Evolutionary conservation across 2,113 vertebrate species (phyloP).

Genomic region (Cyanoramphus novaezelandiae): DNA sequence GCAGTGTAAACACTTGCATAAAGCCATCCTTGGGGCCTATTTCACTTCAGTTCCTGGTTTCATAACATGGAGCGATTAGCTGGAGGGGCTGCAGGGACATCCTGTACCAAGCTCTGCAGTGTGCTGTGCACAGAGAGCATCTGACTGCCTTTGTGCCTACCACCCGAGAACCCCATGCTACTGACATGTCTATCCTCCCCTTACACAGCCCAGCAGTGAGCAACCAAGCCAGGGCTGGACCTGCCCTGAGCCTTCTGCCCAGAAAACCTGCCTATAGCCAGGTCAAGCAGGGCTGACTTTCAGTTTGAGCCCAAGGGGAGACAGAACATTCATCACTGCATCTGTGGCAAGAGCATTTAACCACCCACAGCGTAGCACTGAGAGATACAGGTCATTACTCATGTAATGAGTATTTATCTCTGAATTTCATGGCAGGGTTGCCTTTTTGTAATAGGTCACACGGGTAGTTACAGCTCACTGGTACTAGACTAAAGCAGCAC

Average conservation of each 20-base stretch:
- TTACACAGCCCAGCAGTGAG: background rate
- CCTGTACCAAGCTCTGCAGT: accelerated
- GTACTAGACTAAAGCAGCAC: background rate
- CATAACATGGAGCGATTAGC: background rate
- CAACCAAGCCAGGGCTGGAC: background rate
- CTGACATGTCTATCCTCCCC: background rate
- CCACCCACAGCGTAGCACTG: accelerated
- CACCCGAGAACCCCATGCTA: accelerated
- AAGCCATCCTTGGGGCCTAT: background rate
- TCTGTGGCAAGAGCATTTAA: background rate
- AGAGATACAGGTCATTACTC: accelerated
- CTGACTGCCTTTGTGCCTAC: accelerated
- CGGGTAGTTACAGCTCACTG: background rate
- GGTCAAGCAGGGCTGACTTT: accelerated
- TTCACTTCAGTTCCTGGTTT: background rate
- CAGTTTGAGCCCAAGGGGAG: background rate
- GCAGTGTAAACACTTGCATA: background rate
- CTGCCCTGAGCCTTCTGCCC: background rate
- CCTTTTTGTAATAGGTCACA: background rate
- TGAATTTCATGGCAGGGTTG: background rate
- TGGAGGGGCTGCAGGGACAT: background rate
- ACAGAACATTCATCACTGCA: accelerated
- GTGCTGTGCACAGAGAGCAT: background rate
- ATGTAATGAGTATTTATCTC: background rate
- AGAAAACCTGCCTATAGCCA: background rate